Conservation (phyloP, 2,888 invertebrate genomes). For the Cephus rjabovi region DNA sequence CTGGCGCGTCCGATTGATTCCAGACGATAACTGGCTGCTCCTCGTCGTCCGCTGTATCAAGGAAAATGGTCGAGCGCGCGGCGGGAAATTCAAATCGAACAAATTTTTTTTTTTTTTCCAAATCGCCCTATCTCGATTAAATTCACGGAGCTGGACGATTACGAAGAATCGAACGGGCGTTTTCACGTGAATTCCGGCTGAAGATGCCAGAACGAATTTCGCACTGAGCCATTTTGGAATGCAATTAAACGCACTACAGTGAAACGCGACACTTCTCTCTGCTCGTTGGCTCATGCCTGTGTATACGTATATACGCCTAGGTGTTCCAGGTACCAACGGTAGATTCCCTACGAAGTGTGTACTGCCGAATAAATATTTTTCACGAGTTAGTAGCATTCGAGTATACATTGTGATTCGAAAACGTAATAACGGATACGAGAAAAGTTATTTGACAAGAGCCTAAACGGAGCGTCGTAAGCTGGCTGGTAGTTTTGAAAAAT, state of each 20-base stretch:
- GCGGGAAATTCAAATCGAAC: neutral
- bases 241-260: constrained; percentile 62
- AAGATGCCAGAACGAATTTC: constrained; percentile 42
- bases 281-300: constrained; percentile 11
- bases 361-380: neutral
- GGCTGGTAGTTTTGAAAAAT: neutral
- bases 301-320: neutral
- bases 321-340: neutral
- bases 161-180: neutral
- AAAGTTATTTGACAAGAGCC: neutral
- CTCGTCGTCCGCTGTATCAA: neutral
- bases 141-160: neutral
- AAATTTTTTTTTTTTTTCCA: no score
- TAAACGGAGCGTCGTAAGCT: neutral
- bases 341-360: neutral
- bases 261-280: constrained; percentile 48
- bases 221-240: constrained; percentile 61
- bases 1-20: constrained; percentile 32
- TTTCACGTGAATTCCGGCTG: constrained; percentile 43
- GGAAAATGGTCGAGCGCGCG: fast-evolving
- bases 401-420: neutral
- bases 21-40: neutral
- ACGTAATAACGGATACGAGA: neutral
- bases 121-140: neutral
- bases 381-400: neutral